Base-by-base conservation (phyloP, 2,113 vertebrate species). In the Meles meles region DNA sequence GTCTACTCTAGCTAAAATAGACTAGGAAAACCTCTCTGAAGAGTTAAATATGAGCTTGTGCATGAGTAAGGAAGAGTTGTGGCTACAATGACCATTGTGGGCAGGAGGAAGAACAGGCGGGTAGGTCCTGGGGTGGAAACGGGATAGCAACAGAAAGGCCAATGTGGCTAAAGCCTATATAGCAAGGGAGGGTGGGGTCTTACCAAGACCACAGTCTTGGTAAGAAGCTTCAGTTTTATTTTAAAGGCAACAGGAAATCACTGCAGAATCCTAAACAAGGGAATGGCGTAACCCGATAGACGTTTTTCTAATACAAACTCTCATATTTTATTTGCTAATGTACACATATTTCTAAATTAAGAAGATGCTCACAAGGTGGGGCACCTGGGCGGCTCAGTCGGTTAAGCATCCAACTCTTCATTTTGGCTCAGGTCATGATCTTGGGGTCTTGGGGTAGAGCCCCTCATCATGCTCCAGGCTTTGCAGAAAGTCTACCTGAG, bases 241-340 rank as follows among this genome's bases (percentile, higher is more conserved):
- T 93, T 87, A 94, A 86, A 74, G 20, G 25, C 25, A 87, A 71
- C 20, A 29, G 39, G 77, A 84, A 63, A 61, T 89, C 39, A 47
- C 71, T 65, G 37, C 42, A 59, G 79, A 91, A 44, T 77, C 37
- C 82, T 97, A 44, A 93, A 71, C 13, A 57, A 91, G 47, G 25
- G 57, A 91, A 25, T 82, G 49, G 21, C 12, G 20, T 74, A 88
- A 84, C 42, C 21, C 7, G 23, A 65, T 11, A 47, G 17, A 59
- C 29, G 44, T 37, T 88, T 39, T 55, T 65, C 96, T 94, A 13
- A 95, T 96, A 83, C 0, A 0, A 98, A 37, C 67, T 59, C 98
- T 97, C 80, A 96, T 98, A 98, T 98, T 97, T 98, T 98, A 98
- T 98, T 98, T 98, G 81, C 91, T 96, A 95, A 98, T 97, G 23